A percentile compares a stretch with the other conserved stretches of the same genome.
These are phyloP conservation scores for Siniperca undulata DNA, from an alignment of 2,797 vertebrate genomes.

Conservation along the genomic window DNA sequence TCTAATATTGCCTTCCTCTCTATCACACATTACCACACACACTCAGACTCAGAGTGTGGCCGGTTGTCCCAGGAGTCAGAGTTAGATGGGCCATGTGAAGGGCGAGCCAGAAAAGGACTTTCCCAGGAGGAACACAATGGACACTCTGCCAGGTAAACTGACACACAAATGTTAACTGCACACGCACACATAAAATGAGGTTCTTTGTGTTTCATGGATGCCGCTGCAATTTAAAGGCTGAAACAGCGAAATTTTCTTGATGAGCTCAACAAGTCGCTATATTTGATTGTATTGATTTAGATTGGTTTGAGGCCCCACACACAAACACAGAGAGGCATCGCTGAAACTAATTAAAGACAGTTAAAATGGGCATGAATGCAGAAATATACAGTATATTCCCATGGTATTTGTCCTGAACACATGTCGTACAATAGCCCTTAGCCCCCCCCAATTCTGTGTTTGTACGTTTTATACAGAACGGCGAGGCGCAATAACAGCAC, in stretches of 20 bases:
- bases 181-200: neutral
- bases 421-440: neutral
- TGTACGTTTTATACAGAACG: too few species aligned
- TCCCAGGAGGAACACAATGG: conserved; percentile 75
- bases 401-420: neutral
- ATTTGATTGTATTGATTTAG: neutral
- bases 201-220: neutral
- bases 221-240: neutral
- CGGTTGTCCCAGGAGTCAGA: conserved; percentile 74
- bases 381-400: neutral
- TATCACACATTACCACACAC: conserved; percentile 11
- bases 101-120: conserved; percentile 58
- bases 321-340: neutral
- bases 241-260: neutral
- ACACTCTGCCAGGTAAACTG: conserved; percentile 82
- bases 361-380: neutral
- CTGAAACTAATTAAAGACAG: neutral
- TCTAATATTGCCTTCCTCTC: conserved; percentile 2
- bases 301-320: neutral
- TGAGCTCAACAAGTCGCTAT: neutral
- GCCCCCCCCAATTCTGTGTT: too few species aligned
- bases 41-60: conserved; percentile 77
- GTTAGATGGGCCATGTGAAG: conserved; percentile 62
- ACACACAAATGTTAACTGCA: neutral
- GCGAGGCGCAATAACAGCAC: too few species aligned